Evolutionary conservation across 2,888 invertebrate species (phyloP), one percentile per base, ranked within the genome.

Genomic region (Dryomyza anilis): DNA sequence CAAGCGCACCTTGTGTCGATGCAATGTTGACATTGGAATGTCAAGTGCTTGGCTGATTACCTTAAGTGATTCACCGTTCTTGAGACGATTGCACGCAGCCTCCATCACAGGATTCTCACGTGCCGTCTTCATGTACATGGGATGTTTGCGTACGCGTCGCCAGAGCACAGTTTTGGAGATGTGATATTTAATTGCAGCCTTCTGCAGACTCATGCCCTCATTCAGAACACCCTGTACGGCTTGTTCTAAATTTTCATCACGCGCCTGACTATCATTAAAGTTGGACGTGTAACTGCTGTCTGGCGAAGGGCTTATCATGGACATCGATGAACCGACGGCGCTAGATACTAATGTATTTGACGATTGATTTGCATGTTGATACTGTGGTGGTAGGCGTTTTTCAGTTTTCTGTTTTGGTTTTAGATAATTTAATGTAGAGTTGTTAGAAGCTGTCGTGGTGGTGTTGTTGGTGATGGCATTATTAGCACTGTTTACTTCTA

Each of bases 11-110:
- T 83, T 83, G 56, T 83, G 83, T 0, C 83, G 73, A 67, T 83
- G 83, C 19, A 83, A 67, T 4, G 83, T 83, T 0, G 83, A 83
- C 78, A 83, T 82, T n/a, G 83, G 83, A 68, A 83, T 83, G n/a
- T 79, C 76, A 12, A 83, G 70, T 46, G 81, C 80, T 59, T 79
- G 78, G 43, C 82, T 82, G 25, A 83, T 81, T 67, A 76, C 81
- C 66, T 83, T 83, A 1, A 83, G 65, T 0, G 83, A 81, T 61
- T 83, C 81, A 0, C 83, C 83, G 5, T 68, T 77, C 61, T 81
- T 80, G 0, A 83, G 66, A 12, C 81, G 78, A 48, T 81, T 80
- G 50, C 80, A 79, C 0, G 83, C 83, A 19, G 77, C 73, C 2
- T 77, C 69, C 21, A 83, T 74, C 0, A 80, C 69, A 0, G 83